Conservation (phyloP, 2,888 invertebrate genomes). For the Adelognathus sp. region DNA sequence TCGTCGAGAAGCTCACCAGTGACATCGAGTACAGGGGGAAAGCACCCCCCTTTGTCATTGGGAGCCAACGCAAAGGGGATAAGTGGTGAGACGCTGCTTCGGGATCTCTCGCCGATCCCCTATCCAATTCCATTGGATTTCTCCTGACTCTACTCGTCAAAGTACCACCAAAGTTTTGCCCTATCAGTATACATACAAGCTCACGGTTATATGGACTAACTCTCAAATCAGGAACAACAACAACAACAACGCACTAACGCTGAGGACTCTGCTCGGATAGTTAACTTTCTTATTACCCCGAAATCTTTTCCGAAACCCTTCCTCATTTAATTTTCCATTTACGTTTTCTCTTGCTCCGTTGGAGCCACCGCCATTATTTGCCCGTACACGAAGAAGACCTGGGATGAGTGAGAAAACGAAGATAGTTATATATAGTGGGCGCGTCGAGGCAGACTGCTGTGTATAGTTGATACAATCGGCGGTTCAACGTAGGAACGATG, state of each 20-base stretch:
- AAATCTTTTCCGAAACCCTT: not conserved
- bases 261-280: not conserved
- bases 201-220: not conserved
- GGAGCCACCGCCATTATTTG: not conserved
- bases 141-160: not conserved
- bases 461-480: constrained; percentile 66
- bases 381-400: not conserved
- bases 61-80: constrained; percentile 15
- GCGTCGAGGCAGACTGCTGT: constrained; percentile 58
- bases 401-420: constrained; percentile 2
- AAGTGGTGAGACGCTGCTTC: not conserved
- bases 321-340: not conserved
- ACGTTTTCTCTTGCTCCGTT: not conserved
- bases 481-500: constrained; percentile 64
- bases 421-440: not conserved
- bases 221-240: not conserved
- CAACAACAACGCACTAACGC: not conserved
- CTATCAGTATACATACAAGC: not conserved
- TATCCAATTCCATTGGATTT: not conserved
- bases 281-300: constrained; percentile 1
- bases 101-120: not conserved
- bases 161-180: not conserved
- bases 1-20: not conserved
- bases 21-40: not conserved
- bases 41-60: constrained; percentile 23